phyloP scores from a whole-genome alignment of 2,797 vertebrate genomes.

The Gallinago nigripennis region DNA sequence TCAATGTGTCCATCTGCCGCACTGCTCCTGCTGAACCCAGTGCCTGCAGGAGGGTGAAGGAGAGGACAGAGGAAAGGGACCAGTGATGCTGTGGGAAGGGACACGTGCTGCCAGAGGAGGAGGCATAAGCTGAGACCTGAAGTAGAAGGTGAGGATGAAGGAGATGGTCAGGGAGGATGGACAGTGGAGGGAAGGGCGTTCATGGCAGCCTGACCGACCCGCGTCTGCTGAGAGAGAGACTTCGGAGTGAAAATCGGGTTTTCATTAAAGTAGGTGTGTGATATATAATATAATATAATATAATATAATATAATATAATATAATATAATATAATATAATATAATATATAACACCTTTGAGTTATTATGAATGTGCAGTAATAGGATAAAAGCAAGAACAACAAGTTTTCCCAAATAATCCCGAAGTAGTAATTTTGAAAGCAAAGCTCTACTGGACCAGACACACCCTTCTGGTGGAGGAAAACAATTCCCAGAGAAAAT shows the following conservation, averaged over 20 bases:
- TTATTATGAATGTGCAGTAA: background rate
- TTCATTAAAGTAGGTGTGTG: background rate
- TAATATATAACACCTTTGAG: background rate
- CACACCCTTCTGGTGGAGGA: background rate
- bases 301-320: background rate
- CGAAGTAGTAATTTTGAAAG: background rate
- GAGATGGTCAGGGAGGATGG: background rate
- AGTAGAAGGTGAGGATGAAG: background rate
- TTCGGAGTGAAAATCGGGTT: accelerated
- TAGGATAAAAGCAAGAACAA: constrained; percentile 23
- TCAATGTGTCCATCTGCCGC: accelerated
- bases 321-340: background rate
- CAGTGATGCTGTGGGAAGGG: background rate
- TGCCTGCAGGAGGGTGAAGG: background rate
- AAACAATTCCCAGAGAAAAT: constrained; percentile 38
- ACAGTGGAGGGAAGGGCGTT: background rate
- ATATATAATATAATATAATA: background rate
- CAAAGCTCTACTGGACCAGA: background rate
- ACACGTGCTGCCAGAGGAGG: background rate
- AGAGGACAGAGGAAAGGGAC: background rate
- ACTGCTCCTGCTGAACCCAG: background rate
- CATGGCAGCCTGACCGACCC: background rate
- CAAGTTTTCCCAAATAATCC: background rate
- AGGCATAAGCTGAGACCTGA: background rate
- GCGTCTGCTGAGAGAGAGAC: background rate